phyloP scores from a whole-genome alignment of 2,797 vertebrate species.

The Anguilla obscura region DNA sequence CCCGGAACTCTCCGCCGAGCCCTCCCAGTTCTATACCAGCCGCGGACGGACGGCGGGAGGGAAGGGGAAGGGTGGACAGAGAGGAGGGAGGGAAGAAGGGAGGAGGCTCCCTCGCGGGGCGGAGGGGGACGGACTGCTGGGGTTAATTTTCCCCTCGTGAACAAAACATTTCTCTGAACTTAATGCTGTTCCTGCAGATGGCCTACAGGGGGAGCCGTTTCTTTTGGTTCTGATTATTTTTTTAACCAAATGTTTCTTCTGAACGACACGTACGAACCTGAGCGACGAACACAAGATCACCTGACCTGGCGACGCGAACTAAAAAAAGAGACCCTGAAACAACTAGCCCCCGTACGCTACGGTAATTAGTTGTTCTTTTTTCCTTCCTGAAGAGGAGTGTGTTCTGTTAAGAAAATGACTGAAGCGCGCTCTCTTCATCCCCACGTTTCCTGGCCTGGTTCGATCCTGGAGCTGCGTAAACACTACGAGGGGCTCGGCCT shows the following conservation, averaged over 20 bases:
- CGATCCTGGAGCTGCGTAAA: not conserved
- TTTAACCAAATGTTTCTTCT: constrained; percentile 66
- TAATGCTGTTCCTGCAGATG: constrained; percentile 22
- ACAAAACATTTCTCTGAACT: constrained; percentile 33
- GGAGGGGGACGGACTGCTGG: not conserved
- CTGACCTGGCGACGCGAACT: not conserved
- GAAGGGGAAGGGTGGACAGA: not conserved
- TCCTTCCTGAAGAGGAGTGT: not conserved
- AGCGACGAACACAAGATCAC: constrained; percentile 67
- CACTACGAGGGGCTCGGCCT: constrained; percentile 30
- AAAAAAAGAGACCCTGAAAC: not conserved
- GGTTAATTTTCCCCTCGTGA: not conserved
- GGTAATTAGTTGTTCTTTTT: not conserved
- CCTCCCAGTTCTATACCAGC: not conserved
- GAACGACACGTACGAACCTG: constrained; percentile 63
- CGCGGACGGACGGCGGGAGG: constrained; percentile 22
- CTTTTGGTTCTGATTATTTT: not conserved
- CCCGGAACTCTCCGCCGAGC: constrained; percentile 12
- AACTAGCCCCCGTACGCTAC: not conserved
- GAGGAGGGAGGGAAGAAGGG: not conserved
- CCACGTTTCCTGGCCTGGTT: not conserved
- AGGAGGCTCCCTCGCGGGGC: not conserved
- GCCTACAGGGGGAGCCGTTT: constrained; percentile 39
- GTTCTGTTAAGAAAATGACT: not conserved
- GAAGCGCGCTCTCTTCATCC: not conserved